phyloP scores from a whole-genome alignment of 1,140 invertebrate genomes.

The Eupeodes corollae region DNA sequence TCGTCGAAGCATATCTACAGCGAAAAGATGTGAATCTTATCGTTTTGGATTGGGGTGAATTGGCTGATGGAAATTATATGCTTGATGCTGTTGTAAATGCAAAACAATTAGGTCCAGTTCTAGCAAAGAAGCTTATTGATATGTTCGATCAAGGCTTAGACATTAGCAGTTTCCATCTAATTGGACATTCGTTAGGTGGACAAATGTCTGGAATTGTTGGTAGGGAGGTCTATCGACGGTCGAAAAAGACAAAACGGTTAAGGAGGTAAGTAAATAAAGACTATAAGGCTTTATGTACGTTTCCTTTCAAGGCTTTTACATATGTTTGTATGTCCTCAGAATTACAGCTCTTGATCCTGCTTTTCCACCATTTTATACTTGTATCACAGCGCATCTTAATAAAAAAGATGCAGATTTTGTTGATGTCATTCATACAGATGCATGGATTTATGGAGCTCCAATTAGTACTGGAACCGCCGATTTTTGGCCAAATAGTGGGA shows the following conservation, averaged over 20 bases:
- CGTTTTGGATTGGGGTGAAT: slow-evolving; percentile 48
- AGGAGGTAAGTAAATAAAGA: slow-evolving; percentile 20
- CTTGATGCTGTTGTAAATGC: slow-evolving; percentile 42
- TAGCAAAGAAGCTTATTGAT: slow-evolving; percentile 27
- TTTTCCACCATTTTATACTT: slow-evolving; percentile 46
- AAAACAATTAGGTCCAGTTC: slow-evolving; percentile 33
- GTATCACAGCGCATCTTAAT: slow-evolving; percentile 44
- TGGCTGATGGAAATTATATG: slow-evolving; percentile 46
- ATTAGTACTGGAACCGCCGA: slow-evolving; percentile 46
- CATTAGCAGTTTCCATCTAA: slow-evolving; percentile 47
- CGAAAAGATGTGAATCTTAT: slow-evolving; percentile 38
- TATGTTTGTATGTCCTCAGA: slow-evolving; percentile 23
- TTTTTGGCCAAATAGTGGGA: slow-evolving; percentile 51
- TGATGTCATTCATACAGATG: slow-evolving; percentile 59
- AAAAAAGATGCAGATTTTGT: slow-evolving; percentile 53
- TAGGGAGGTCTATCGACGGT: slow-evolving; percentile 28
- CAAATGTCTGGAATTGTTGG: slow-evolving; percentile 60
- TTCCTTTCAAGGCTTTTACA: background rate
- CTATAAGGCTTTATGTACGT: background rate
- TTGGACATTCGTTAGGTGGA: slow-evolving; percentile 65
- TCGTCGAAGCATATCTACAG: slow-evolving; percentile 36
- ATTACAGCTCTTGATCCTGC: slow-evolving; percentile 49
- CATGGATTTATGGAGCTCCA: slow-evolving; percentile 43
- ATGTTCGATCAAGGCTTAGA: slow-evolving; percentile 35
- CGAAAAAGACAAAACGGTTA: slow-evolving; percentile 22